phyloP scores from a whole-genome alignment of 2,888 invertebrate genomes.

The Chromoteleia sp. region DNA sequence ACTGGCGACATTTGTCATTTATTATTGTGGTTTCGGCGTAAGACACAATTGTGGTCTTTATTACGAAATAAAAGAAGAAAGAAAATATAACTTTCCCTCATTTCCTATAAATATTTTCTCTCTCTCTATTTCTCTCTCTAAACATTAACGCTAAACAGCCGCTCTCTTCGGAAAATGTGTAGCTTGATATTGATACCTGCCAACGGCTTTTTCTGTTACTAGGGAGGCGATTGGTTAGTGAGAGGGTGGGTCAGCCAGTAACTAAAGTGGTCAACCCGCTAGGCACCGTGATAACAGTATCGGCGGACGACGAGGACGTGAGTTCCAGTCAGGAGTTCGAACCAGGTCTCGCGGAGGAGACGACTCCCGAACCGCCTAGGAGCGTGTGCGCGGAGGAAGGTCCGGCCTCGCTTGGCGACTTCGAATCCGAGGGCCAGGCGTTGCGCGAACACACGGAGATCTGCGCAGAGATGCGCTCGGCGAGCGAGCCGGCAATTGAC shows the following conservation, averaged over 20 bases:
- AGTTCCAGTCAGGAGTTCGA: conserved; percentile 80
- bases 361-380: conserved; percentile 77
- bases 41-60: no score
- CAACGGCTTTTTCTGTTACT: conserved; percentile 93
- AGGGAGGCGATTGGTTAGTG: conserved; percentile 88
- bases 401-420: conserved; percentile 81
- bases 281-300: conserved; percentile 89
- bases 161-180: conserved; percentile 53
- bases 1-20: no score
- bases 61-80: no score
- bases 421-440: conserved; percentile 77
- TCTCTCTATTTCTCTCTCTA: conserved; percentile 25
- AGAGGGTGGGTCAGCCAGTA: conserved; percentile 86
- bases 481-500: conserved; percentile 81
- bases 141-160: conserved; percentile 44
- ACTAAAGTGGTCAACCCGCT: conserved; percentile 91
- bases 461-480: conserved; percentile 82
- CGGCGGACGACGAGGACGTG: conserved; percentile 83
- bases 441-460: conserved; percentile 81
- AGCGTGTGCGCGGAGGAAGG: conserved; percentile 82
- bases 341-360: conserved; percentile 73
- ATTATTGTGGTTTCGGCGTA: not conserved
- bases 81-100: not conserved
- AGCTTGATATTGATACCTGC: conserved; percentile 87
- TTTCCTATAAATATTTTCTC: not conserved